Percentiles rank a stretch among this genome's conserved stretches.
Conservation (phyloP, 2,113 vertebrate species). For the Thryonomys swinderianus region DNA sequence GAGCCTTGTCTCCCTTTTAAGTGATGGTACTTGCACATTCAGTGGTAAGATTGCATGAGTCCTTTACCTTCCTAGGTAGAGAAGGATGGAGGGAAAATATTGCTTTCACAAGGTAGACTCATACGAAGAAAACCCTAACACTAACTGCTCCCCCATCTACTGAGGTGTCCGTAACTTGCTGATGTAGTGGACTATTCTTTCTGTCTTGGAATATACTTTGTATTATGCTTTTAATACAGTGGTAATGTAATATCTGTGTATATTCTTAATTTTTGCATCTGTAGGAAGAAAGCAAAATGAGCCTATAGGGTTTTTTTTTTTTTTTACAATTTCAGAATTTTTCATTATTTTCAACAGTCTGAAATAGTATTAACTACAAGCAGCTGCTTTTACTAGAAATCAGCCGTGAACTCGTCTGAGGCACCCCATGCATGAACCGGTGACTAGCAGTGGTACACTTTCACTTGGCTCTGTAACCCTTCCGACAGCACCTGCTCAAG, state of each 20-base stretch:
- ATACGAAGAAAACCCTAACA: background rate
- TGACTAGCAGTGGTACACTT: background rate
- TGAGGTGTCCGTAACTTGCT: background rate
- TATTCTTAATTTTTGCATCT: background rate
- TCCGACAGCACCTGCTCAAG: background rate
- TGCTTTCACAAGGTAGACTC: background rate
- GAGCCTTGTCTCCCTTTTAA: background rate
- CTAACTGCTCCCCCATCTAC: background rate
- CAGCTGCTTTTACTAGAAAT: background rate
- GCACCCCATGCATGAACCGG: background rate
- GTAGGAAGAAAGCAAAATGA: background rate
- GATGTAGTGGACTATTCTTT: background rate
- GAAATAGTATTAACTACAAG: background rate
- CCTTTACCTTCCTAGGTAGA: background rate
- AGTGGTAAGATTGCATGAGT: background rate
- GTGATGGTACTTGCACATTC: background rate
- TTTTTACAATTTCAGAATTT: background rate
- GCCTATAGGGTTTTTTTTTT: background rate
- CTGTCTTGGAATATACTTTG: conserved; percentile 14
- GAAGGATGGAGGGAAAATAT: background rate
- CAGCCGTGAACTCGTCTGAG: background rate
- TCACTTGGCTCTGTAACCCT: background rate
- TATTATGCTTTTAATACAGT: background rate
- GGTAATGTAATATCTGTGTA: background rate
- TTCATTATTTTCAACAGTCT: background rate